Percentiles rank a stretch among this genome's conserved stretches.
Evolutionary conservation across 1,140 invertebrate genomes (phyloP).

Genomic region (Camponotus vicinus): DNA sequence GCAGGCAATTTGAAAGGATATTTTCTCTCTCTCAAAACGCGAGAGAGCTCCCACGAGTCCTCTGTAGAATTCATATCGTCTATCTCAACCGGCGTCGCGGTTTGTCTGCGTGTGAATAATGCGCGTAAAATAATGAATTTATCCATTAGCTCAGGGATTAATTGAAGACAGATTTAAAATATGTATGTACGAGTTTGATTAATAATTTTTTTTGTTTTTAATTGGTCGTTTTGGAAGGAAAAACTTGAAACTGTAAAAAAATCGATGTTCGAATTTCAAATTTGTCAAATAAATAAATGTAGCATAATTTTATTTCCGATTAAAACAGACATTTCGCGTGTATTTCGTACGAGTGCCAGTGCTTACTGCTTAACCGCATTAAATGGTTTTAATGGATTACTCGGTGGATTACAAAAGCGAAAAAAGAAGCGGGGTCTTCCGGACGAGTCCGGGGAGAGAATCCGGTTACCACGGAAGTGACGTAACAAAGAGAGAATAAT

Average conservation of each 20-base stretch:
- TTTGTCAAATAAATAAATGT: not conserved
- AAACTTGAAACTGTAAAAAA: not conserved
- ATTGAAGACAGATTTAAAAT: conserved; percentile 10
- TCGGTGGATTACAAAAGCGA: conserved; percentile 50
- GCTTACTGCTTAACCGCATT: conserved; percentile 51
- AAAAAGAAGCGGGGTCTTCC: conserved; percentile 49
- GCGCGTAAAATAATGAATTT: conserved; percentile 54
- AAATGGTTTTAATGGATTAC: conserved; percentile 60
- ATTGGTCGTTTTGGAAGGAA: not conserved
- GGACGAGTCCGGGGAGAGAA: conserved; percentile 21
- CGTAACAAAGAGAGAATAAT: conserved; percentile 68
- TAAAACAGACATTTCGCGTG: conserved; percentile 27
- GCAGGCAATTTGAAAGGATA: conserved; percentile 53
- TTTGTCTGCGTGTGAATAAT: conserved; percentile 40
- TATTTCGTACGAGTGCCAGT: conserved; percentile 27
- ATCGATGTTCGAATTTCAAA: not conserved
- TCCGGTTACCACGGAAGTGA: conserved; percentile 52
- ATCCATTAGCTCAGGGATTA: conserved; percentile 46
- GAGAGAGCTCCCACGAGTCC: conserved; percentile 38
- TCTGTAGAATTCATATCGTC: conserved; percentile 55
- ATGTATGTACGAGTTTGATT: not conserved
- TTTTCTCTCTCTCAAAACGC: conserved; percentile 46
- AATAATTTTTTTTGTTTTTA: conserved; percentile 1
- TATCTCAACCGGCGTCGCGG: conserved; percentile 12
- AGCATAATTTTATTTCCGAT: conserved; percentile 7